Base-by-base conservation (phyloP, 2,797 vertebrate genomes). In the Gymnoscopelus braueri region DNA sequence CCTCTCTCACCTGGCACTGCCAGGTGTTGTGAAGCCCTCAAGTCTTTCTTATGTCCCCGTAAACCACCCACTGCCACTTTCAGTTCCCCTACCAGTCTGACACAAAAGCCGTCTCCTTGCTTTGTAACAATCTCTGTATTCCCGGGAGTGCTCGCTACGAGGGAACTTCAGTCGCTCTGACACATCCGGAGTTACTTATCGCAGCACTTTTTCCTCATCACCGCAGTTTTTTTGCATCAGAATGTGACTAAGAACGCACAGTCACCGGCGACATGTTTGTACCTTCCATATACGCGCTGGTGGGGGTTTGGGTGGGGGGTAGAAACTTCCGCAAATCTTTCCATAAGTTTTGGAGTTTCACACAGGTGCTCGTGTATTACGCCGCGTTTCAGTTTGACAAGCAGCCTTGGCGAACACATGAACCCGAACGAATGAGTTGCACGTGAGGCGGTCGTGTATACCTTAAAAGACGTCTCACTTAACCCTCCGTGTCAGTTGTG, bases 71-170 rank as follows among this genome's bases (percentile, higher is more conserved):
- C 63, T 56, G 78, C 80, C 78, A 84, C 77, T 85, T 88, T 84
- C 79, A 62, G 69, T 84, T 87, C 84, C 80, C 78, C 54, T 87
- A 82, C 86, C 89, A 80, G 89, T 83, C 35, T 7, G 81, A 85
- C 75, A 70, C 87, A 72, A 91, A 92, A 86, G 81, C 81, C 78
- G 51, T 89, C 88, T 82, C 77, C 81, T 77, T 67, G 69, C 91
- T 91, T 91, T 90, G 82, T 84, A 85, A 88, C 87, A 80, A 87
- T 89, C 89, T 39, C 87, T 84, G 65, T 68, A 67, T 88, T 90
- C 90, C 9, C 70, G 78, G 78, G 90, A 91, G 65, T 60, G 70
- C 77, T 82, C 83, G 61, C 77, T 78, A 80, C 78, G 60, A 84
- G 80, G 82, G 72, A 74, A 84, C 86, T 90, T 91, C 91, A 88